These are phyloP conservation scores for Anagrus nilaparvatae DNA, from an alignment of 1,140 invertebrate species.

Conservation along the genomic window DNA sequence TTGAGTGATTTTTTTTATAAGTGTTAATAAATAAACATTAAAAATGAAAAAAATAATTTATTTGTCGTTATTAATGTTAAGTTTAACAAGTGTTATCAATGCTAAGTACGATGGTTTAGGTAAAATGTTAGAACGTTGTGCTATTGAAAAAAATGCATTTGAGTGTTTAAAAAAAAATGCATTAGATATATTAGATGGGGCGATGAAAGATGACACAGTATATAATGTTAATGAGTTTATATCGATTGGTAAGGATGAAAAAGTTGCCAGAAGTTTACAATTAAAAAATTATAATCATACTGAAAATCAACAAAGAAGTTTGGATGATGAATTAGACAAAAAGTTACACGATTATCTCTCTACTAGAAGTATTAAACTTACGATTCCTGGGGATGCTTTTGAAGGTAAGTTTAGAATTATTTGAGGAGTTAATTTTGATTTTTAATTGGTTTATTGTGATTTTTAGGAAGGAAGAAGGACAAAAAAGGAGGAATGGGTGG, in stretches of 20 bases:
- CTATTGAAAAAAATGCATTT: slow-evolving; percentile 36
- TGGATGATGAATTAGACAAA: slow-evolving; percentile 34
- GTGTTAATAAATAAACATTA: no score
- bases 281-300: slow-evolving; percentile 22
- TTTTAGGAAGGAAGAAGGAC: slow-evolving; percentile 41
- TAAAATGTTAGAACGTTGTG: slow-evolving; percentile 34
- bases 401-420: slow-evolving; percentile 28
- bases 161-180: slow-evolving; percentile 46
- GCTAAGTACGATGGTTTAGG: slow-evolving; percentile 24
- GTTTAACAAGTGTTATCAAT: no score
- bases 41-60: no score
- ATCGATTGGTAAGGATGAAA: slow-evolving; percentile 42
- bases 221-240: slow-evolving; percentile 47
- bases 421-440: not conserved
- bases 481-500: slow-evolving; percentile 41
- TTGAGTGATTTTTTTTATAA: no score
- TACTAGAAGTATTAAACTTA: slow-evolving; percentile 37
- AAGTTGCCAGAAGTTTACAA: slow-evolving; percentile 9
- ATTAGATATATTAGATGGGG: slow-evolving; percentile 44
- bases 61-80: no score
- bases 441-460: slow-evolving; percentile 5
- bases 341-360: slow-evolving; percentile 37
- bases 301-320: slow-evolving; percentile 17
- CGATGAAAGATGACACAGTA: slow-evolving; percentile 45
- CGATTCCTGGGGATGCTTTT: slow-evolving; percentile 36